Conservation (phyloP, 1,140 invertebrate species). For the Musca domestica region DNA sequence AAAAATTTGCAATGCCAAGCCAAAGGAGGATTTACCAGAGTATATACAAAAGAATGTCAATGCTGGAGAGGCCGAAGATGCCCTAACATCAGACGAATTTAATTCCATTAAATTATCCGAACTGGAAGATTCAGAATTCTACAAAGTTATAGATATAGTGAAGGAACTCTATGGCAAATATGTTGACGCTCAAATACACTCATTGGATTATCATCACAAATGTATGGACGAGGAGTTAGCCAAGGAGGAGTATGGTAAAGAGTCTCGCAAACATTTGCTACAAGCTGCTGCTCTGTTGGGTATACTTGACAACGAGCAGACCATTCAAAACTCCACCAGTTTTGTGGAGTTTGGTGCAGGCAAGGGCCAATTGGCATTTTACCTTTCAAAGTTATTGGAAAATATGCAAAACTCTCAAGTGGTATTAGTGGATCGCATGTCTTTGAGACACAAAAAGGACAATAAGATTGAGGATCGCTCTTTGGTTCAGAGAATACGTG, state of each 20-base stretch:
- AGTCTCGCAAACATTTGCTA: conserved; percentile 66
- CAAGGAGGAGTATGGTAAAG: conserved; percentile 62
- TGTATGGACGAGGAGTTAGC: conserved; percentile 61
- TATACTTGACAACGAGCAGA: conserved; percentile 59
- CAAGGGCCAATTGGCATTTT: conserved; percentile 76
- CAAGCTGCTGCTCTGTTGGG: conserved; percentile 70
- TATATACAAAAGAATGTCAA: conserved; percentile 68
- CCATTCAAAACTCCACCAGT: conserved; percentile 62
- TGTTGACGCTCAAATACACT: conserved; percentile 51
- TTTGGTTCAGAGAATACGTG: conserved; percentile 63
- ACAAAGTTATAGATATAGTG: conserved; percentile 55
- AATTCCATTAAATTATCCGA: conserved; percentile 51
- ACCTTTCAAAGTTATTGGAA: conserved; percentile 64
- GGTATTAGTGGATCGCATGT: conserved; percentile 73
- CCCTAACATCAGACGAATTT: conserved; percentile 32
- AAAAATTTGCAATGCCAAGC: conserved; percentile 72
- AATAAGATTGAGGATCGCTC: conserved; percentile 62
- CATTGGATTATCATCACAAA: conserved; percentile 55
- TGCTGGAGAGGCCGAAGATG: conserved; percentile 42
- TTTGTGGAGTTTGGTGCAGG: conserved; percentile 86
- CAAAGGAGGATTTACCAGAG: conserved; percentile 52
- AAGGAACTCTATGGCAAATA: conserved; percentile 53
- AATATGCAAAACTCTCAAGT: conserved; percentile 57
- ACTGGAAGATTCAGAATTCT: conserved; percentile 53
- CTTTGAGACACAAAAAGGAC: conserved; percentile 77